Base-by-base conservation (phyloP, 2,888 invertebrate genomes). In the Ichneumon xanthorius region DNA sequence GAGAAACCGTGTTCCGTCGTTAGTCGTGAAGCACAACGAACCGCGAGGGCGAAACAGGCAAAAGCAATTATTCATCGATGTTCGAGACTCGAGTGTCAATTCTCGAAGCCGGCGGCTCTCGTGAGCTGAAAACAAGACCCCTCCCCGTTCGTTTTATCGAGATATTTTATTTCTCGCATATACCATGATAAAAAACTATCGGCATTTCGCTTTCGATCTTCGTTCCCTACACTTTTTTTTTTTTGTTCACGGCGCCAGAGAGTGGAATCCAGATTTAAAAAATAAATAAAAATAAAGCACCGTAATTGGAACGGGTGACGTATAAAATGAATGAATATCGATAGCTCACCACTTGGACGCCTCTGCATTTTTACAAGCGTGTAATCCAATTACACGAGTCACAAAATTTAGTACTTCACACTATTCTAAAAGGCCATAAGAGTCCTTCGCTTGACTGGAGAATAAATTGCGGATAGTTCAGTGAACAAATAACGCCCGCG, bases 11-110 rank as follows among this genome's bases (percentile, higher is more conserved):
- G 53, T 71, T 45, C 45, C 45, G 30, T 71, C 53, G 71, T 71
- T 71, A 33, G 71, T 33, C 33, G 33, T 0, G 45, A 50, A 19
- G 45, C n/a, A 50, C 48, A 68, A 16, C 68, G 4, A 9, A 26
- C 22, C 4, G 45, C 16, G 70, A 33, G 16, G 45, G 40, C 16
- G 45, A 45, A 45, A 70, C 50, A 53, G 53, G 30, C 72, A 53
- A 55, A 19, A 72, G 55, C 55, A 37, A 72, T 72, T 72, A 72
- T 55, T 72, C 55, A 37, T 55, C 55, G 55, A 4, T 70, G 48
- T 5, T 48, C 14, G 6, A 55, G n/a, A 37, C 30, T 55, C 14
- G 22, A n/a, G 33, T 37, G 55, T 55, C 50, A 40, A 72, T 72
- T 37, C 16, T 55, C 55, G 53, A 37, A 33, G 16, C 53, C 11